Evolutionary conservation across 2,888 invertebrate genomes (phyloP).

Genomic region (Phytoseiulus persimilis): DNA sequence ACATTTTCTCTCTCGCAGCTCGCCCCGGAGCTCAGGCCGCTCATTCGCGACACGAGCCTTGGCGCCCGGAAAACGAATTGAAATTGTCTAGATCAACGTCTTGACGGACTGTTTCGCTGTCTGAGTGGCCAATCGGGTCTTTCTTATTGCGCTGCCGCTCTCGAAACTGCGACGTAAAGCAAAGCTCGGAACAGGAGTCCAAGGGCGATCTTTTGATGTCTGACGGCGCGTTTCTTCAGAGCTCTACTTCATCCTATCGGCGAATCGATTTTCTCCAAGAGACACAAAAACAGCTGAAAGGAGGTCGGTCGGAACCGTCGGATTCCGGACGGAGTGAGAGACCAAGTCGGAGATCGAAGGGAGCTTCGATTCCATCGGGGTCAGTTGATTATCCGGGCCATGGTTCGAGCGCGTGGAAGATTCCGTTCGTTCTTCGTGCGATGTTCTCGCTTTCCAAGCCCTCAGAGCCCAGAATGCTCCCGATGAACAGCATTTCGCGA

Average conservation of each 20-base stretch:
- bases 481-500: no score
- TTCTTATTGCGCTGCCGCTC: background rate
- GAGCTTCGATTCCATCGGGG: background rate
- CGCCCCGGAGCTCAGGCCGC: no score
- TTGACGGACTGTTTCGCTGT: background rate
- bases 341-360: background rate
- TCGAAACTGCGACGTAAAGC: background rate
- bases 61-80: background rate
- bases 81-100: background rate
- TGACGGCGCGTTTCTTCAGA: background rate
- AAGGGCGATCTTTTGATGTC: background rate
- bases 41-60: background rate
- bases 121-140: background rate
- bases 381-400: background rate
- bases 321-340: background rate
- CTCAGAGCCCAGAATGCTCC: no score
- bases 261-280: background rate
- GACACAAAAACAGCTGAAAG: background rate
- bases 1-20: no score
- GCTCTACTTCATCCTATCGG: background rate
- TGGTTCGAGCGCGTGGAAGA: no score
- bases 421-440: no score
- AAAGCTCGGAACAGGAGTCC: background rate
- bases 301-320: background rate
- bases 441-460: no score